Evolutionary conservation across 2,113 vertebrate genomes (phyloP), one percentile per base, ranked within the genome.

Genomic region (Struthidea cinerea): DNA sequence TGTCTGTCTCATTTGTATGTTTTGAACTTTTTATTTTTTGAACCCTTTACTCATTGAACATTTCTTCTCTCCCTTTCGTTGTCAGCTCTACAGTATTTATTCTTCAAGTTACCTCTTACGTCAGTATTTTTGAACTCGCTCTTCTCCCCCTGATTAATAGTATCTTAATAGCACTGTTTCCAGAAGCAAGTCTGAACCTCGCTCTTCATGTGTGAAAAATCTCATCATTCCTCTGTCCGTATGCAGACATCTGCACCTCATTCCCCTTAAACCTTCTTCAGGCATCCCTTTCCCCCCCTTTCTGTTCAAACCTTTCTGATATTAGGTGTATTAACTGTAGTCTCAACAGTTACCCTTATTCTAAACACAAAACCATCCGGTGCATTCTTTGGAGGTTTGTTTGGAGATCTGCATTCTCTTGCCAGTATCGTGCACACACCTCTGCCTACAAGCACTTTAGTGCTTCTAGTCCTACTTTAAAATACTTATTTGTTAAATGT

Each of bases 201-300:
- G n/a, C 2, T n/a, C 17, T 42, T 30, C 13, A 19, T 16, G 9
- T 6, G 10, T 24, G 56, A 79, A 56, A 75, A 75, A 16, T 80
- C 16, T 39, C 16, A 5, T 49, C 6, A 20, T 73, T 85, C 32
- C 5, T 74, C 21, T 53, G 60, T 61, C 52, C 44, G 2, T 61
- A 18, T 63, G 37, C 32, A 35, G 16, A 53, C 17, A 6, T 30
- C 23, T 4, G 1, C 5, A 47, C 16, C 4, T 73, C 16, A 59
- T 60, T 61, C 33, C 7, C 13, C 16, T 57, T 39, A 63, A 59
- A 35, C 3, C 2, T 76, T 67, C 17, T 80, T 39, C 22, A 44
- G 9, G 30, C 18, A 84, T 17, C 4, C 13, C 33, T 20, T 3
- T 21, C 4, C 7, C 2, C 3, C 0, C 7, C 5, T 35, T 12